Evolutionary conservation across 1,140 invertebrate genomes (phyloP).

Genomic region (Cydia pomonella): DNA sequence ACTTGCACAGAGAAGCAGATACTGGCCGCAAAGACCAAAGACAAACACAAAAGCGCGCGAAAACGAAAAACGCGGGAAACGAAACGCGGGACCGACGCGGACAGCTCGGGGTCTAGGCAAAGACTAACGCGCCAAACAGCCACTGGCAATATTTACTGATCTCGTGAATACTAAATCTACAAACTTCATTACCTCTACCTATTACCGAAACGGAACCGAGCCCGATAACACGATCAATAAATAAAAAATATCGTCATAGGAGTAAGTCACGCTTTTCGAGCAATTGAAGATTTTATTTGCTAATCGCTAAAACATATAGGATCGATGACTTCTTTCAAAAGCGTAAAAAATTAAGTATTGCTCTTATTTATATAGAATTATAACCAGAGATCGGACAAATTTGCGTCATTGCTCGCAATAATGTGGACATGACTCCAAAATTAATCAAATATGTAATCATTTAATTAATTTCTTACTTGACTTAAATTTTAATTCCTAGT

Average conservation of each 20-base stretch:
- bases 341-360: neutral
- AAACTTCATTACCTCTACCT: neutral
- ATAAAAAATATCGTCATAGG: neutral
- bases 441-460: no score
- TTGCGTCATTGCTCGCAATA: no score
- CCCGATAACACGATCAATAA: neutral
- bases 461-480: no score
- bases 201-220: neutral
- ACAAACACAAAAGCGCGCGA: conserved; percentile 18
- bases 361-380: no score
- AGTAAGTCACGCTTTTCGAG: neutral
- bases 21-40: conserved; percentile 27
- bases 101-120: neutral
- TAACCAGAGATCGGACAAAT: no score
- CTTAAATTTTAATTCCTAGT: no score
- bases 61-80: conserved; percentile 6
- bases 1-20: neutral
- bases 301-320: neutral
- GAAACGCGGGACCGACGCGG: neutral
- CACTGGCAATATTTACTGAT: conserved; percentile 2
- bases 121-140: conserved; percentile 15
- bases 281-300: neutral
- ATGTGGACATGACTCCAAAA: no score
- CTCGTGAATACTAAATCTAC: neutral
- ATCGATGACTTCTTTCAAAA: neutral